Evolutionary conservation across 1,140 invertebrate genomes (phyloP).

Genomic region (Heliothis subflexa): DNA sequence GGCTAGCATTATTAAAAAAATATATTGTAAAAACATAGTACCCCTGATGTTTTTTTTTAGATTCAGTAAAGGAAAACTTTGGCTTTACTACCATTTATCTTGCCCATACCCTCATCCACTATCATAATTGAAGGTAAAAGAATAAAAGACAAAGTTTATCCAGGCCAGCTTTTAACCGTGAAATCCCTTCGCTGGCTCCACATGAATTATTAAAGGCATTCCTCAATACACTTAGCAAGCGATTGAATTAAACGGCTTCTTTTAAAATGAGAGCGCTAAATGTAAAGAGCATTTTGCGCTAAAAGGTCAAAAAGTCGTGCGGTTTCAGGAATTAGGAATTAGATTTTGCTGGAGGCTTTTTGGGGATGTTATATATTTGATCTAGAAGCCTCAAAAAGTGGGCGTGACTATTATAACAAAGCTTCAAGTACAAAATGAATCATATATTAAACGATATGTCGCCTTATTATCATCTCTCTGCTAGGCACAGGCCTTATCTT

Average conservation of each 20-base stretch:
- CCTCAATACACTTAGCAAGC: conserved; percentile 44
- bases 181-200: conserved; percentile 30
- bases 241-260: conserved; percentile 43
- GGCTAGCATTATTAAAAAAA: no score
- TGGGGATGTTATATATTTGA: neutral
- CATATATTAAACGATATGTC: no score
- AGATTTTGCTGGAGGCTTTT: neutral
- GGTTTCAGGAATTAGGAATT: conserved; percentile 10
- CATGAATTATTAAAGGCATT: conserved; percentile 42
- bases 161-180: conserved; percentile 31
- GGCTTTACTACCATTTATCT: neutral
- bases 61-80: neutral
- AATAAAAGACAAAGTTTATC: conserved; percentile 40
- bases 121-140: conserved; percentile 35
- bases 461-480: no score
- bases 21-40: no score
- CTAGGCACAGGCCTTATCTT: no score
- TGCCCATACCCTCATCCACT: neutral
- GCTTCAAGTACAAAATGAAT: no score
- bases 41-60: neutral
- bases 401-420: no score
- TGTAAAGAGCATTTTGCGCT: conserved; percentile 38
- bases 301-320: conserved; percentile 9
- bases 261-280: conserved; percentile 41
- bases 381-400: neutral